phyloP scores from a whole-genome alignment of 2,888 invertebrate species.

The Tricholauxania praeusta region DNA sequence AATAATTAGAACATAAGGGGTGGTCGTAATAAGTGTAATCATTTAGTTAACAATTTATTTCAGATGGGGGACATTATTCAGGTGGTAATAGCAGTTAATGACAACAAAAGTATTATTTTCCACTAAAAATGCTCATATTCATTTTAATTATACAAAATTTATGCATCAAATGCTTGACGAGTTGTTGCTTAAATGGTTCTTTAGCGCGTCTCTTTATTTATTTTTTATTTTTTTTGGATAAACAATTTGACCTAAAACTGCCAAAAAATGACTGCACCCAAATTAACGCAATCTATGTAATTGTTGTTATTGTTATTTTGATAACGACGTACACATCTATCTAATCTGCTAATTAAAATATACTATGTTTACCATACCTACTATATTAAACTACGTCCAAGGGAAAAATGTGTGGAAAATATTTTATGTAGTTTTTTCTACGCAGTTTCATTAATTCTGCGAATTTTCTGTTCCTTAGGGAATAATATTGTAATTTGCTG shows the following conservation, averaged over 20 bases:
- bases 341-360: conserved; percentile 8
- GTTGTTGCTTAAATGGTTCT: too few relatives aligned
- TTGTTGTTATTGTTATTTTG: background rate
- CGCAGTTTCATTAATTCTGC: background rate
- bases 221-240: too few relatives aligned
- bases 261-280: conserved; percentile 10
- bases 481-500: background rate
- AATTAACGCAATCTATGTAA: conserved; percentile 3
- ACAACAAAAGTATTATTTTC: too few relatives aligned
- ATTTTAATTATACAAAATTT: too few relatives aligned
- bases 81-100: too few relatives aligned
- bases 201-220: too few relatives aligned
- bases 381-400: background rate
- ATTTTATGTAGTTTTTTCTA: background rate
- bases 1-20: too few relatives aligned
- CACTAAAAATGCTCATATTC: too few relatives aligned
- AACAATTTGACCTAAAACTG: conserved; percentile 1
- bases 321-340: background rate
- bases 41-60: too few relatives aligned
- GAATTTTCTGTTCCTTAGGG: background rate
- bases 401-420: background rate
- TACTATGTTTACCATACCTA: background rate
- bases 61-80: too few relatives aligned
- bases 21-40: too few relatives aligned
- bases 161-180: too few relatives aligned